Percentiles rank a stretch among this genome's conserved stretches.
phyloP scores from a whole-genome alignment of 2,797 vertebrate genomes.

The Clarias pachynema region DNA sequence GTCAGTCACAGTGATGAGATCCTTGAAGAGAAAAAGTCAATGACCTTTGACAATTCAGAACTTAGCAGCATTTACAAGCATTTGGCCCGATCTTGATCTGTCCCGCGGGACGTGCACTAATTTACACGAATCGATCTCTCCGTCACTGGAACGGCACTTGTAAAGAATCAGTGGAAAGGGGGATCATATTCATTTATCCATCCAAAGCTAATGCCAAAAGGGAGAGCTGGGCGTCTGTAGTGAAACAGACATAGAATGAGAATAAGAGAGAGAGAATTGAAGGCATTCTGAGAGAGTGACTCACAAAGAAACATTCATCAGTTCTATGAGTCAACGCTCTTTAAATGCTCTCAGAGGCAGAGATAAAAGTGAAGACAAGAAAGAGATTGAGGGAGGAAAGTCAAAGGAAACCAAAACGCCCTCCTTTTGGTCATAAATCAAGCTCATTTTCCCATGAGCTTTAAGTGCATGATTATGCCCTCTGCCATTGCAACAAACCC shows the following conservation, averaged over 20 bases:
- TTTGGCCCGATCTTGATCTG: neutral
- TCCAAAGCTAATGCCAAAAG: conserved; percentile 40
- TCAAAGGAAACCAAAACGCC: conserved; percentile 56
- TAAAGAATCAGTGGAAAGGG: conserved; percentile 49
- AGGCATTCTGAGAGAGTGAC: conserved; percentile 48
- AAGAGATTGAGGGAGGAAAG: conserved; percentile 54
- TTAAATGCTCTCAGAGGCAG: conserved; percentile 47
- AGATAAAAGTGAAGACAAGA: conserved; percentile 48
- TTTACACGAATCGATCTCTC: conserved; percentile 34
- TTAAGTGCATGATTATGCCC: conserved; percentile 64
- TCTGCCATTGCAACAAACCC: conserved; percentile 69
- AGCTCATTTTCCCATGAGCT: conserved; percentile 56
- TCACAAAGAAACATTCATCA: conserved; percentile 50
- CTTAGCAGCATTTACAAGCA: neutral
- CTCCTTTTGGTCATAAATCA: conserved; percentile 58
- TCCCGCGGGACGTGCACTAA: conserved; percentile 19
- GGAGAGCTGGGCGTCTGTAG: conserved; percentile 41
- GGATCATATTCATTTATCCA: conserved; percentile 50
- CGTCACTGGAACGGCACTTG: conserved; percentile 47
- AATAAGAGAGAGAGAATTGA: conserved; percentile 16
- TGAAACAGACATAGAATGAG: conserved; percentile 43
- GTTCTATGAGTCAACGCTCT: conserved; percentile 41
- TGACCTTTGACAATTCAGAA: neutral
- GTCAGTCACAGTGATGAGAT: conserved; percentile 64
- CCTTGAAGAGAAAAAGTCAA: conserved; percentile 8